These are phyloP conservation scores for Pollimyrus isidori DNA, from an alignment of 2,113 vertebrate species.

Conservation along the genomic window DNA sequence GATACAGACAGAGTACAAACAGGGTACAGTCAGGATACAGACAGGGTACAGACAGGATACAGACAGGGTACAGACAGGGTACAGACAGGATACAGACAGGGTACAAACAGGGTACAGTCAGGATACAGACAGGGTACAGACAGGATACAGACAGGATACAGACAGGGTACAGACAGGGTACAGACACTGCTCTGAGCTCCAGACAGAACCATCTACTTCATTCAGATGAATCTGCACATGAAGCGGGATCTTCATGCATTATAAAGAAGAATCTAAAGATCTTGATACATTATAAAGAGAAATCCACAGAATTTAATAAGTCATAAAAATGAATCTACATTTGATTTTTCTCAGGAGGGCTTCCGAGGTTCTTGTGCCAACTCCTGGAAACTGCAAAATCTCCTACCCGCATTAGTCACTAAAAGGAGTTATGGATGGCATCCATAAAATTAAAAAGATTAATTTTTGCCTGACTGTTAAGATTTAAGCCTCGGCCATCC, in stretches of 20 bases:
- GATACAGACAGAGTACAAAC: not conserved
- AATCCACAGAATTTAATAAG: not conserved
- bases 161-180: too few relatives aligned
- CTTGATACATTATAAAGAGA: not conserved
- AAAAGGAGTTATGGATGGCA: not conserved
- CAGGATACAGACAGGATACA: not conserved
- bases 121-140: not conserved
- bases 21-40: too few relatives aligned
- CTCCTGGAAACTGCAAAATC: not conserved
- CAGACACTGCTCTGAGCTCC: not conserved
- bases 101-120: not conserved
- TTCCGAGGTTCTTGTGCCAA: not conserved
- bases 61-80: too few relatives aligned
- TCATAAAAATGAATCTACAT: not conserved
- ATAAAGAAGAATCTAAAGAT: not conserved
- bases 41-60: not conserved
- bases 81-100: not conserved
- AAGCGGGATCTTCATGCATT: not conserved
- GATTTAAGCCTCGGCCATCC: not conserved
- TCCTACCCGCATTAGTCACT: not conserved
- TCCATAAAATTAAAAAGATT: not conserved
- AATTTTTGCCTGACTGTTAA: not conserved
- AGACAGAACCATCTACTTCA: not conserved
- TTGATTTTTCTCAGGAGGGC: not conserved
- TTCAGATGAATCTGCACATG: not conserved